Base-by-base conservation (phyloP, 2,888 invertebrate species). In the Halocaridina rubra region DNA sequence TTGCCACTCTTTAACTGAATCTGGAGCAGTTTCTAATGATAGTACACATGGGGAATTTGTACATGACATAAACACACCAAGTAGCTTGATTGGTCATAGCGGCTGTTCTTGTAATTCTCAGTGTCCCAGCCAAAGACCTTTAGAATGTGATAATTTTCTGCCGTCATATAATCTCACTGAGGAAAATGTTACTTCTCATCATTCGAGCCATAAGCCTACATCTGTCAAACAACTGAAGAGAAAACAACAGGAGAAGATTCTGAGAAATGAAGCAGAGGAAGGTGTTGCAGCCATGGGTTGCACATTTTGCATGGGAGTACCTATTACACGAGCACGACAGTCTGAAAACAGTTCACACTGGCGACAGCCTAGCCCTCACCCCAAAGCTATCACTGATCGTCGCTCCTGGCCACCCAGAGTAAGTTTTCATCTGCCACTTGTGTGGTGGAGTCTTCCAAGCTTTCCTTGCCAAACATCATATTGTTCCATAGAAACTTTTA, bases 321-420 rank as follows among this genome's bases (percentile, higher is more conserved):
- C 81, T 27, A 59, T 46, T 57, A n/a, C 32, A 8, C 74, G 78
- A 30, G 57, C 69, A n/a, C 78, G 71, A 22, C 72, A 77, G 10
- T 72, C 77, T 13, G 71, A 84, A 78, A 59, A 84, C 24, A 64
- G 78, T 46, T 24, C 59, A 67, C 85, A 81, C 67, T 80, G 67
- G 74, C 76, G 87, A 46, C 84, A 78, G 57, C 39, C 87, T 76
- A 87, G 87, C 71, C 87, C 85, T 59, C 87, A 87, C 69, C 87
- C 85, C 75, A 71, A 75, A 71, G 87, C 81, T 53, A 64, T 85
- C 59, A 76, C 75, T 46, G 85, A 87, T 24, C 87, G 85, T 24
- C 87, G 87, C 76, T 79, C 87, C 59, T 87, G 87, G 87, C 87
- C 85, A 27, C 85, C 81, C 27, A 81, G 85, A 85, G 87, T 87